A percentile compares a stretch with the other conserved stretches of the same genome.
phyloP scores from a whole-genome alignment of 2,888 invertebrate genomes.

The Hydroisotoma schaefferi region DNA sequence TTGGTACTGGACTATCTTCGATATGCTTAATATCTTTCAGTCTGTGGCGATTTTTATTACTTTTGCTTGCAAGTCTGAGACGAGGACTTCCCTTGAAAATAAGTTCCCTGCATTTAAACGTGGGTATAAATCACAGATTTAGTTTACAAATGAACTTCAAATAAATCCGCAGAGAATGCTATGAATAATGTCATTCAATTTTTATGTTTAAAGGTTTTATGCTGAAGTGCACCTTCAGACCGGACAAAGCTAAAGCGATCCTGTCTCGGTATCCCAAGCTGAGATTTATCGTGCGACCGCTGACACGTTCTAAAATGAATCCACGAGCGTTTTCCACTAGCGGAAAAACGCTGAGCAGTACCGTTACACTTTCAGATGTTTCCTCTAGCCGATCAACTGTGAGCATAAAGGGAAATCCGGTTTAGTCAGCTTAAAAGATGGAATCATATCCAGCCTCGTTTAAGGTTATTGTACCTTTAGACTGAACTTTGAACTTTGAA shows the following conservation, averaged over 20 bases:
- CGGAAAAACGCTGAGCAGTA: slow-evolving; percentile 36
- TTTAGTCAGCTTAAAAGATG: too few relatives aligned
- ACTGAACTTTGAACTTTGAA: too few relatives aligned
- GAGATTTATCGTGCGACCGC: slow-evolving; percentile 31
- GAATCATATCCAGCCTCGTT: too few relatives aligned
- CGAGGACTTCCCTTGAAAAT: slow-evolving; percentile 34
- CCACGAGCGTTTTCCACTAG: slow-evolving; percentile 33
- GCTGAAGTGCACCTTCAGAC: slow-evolving; percentile 30
- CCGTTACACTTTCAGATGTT: too few relatives aligned
- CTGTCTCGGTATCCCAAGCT: slow-evolving; percentile 27
- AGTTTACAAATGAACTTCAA: too few relatives aligned
- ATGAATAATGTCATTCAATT: neutral
- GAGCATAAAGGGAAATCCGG: too few relatives aligned
- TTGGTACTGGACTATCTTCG: slow-evolving; percentile 41
- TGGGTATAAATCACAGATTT: slow-evolving; percentile 24
- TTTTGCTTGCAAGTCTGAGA: slow-evolving; percentile 46
- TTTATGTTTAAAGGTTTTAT: slow-evolving; percentile 27
- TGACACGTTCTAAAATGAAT: slow-evolving; percentile 25
- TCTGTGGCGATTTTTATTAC: slow-evolving; percentile 45
- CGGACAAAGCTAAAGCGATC: slow-evolving; percentile 33
- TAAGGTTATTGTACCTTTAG: too few relatives aligned
- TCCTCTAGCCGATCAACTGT: too few relatives aligned
- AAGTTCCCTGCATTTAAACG: slow-evolving; percentile 41
- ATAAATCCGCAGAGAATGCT: neutral
- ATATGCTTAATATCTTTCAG: slow-evolving; percentile 44